Evolutionary conservation across 2,113 vertebrate species (phyloP), one percentile per base, ranked within the genome.

Genomic region (Gadus chalcogrammus): DNA sequence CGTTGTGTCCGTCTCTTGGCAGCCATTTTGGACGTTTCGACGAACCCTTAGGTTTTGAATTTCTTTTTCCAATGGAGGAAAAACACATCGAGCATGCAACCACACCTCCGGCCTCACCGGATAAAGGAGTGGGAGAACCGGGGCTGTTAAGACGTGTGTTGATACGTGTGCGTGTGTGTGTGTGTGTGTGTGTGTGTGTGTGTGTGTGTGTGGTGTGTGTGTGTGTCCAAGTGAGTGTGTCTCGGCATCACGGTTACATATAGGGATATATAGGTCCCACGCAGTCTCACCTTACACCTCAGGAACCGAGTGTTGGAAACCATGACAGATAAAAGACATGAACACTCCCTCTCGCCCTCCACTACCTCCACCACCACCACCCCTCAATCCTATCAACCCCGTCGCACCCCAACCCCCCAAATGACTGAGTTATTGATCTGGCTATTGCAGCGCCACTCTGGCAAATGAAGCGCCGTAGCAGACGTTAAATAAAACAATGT

Each of bases 401-500:
- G n/a, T 35, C 77, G 60, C 28, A 52, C 63, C 73, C 80, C 55
- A 4, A 0, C 55, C 55, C 15, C n/a, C 55, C 3, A 16, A 16
- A 17, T n/a, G 15, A 17, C 55, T n/a, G n/a, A 78, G 79, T 81
- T 77, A 79, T 72, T 77, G 67, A 80, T 84, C 82, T 79, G 60
- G 71, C 61, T 77, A 53, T 38, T 75, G 62, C 78, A 64, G 80
- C 64, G 35, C 68, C 80, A 83, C 86, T 88, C 74, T 67, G 84
- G 77, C 66, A 83, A 84, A 86, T 82, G 79, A 85, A 74, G 68
- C 71, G 22, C 71, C 75, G 59, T 16, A 61, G 72, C 73, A 76
- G 75, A 82, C 64, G 73, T 78, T 88, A 82, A 88, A 89, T 88
- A 88, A 88, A 89, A 86, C 84, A 88, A 79, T 77, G 72, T 63